phyloP scores from a whole-genome alignment of 2,113 vertebrate genomes.

The Oxyruncus cristatus region DNA sequence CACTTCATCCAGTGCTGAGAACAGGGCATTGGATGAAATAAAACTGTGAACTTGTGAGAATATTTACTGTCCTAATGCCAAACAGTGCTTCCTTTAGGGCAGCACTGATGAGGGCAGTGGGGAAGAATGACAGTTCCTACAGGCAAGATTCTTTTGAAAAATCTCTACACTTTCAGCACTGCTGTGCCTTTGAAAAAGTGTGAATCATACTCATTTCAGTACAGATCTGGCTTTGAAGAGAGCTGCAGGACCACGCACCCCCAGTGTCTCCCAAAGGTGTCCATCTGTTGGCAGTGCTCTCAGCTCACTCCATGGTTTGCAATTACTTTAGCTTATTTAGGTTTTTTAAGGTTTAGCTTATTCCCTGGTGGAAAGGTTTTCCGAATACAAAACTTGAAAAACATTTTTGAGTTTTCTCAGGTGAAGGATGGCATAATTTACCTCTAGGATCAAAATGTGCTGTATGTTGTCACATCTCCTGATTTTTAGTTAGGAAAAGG shows the following conservation, averaged over 20 bases:
- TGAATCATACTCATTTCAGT: neutral
- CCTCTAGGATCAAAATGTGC: neutral
- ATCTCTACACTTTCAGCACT: neutral
- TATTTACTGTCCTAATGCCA: neutral
- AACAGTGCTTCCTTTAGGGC: neutral
- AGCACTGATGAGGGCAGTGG: neutral
- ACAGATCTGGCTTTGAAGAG: neutral
- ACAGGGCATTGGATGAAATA: neutral
- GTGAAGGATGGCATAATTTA: neutral
- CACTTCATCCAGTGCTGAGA: neutral
- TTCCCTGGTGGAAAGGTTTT: neutral
- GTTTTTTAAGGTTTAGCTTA: neutral
- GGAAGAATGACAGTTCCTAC: slow-evolving; percentile 24
- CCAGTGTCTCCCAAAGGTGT: neutral
- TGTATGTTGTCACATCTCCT: neutral
- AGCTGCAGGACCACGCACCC: neutral
- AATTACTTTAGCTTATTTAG: neutral
- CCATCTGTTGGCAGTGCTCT: neutral
- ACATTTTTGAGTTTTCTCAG: neutral
- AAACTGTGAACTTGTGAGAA: neutral
- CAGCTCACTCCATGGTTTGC: neutral
- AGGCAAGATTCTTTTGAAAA: slow-evolving; percentile 3
- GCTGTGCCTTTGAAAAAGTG: slow-evolving; percentile 16
- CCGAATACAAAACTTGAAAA: neutral
- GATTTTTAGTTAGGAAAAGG: neutral